Base-by-base conservation (phyloP, 2,113 vertebrate species). In the Elephas maximus region DNA sequence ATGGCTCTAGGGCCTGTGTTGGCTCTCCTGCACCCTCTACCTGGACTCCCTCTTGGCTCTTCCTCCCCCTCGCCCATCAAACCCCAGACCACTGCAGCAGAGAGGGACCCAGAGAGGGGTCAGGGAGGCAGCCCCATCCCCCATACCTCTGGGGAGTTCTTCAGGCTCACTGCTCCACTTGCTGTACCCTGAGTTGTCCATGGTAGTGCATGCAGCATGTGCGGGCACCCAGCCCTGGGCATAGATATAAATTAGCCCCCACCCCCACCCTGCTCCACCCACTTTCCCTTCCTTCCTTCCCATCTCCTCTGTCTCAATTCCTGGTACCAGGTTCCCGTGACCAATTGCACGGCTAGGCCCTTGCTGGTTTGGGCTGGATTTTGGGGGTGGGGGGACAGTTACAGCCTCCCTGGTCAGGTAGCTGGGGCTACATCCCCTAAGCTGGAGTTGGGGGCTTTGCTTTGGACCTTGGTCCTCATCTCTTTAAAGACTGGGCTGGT, bases 181-280 rank as follows among this genome's bases (percentile, higher is more conserved):
- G 53, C n/a, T 74, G 90, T 97, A 97, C 24, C 20, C 8, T 0
- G 6, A 28, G 12, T 69, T 45, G 63, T 96, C 95, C 97, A 98
- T 98, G 69, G 57, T 30, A 21, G 53, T 17, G 15, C 53, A 57
- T 1, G 11, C 3, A 2, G 15, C 12, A 57, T 57, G 37, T n/a
- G 5, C 10, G 48, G 45, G 5, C 15, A 4, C 10, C 53, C 28
- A 11, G 82, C 7, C 3, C 9, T 1, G 10, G 44, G 30, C 69
- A 24, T 2, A 44, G 93, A 53, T 63, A 57, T 44, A 73, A 81
- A 88, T 53, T 26, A 37, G n/a, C 2, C 28, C 11, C 51, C 1
- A 21, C 33, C 57, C 18, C 62, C 23, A 33, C 30, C 26, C 48
- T 0, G 6, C 18, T 45, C 44, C 51, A 23, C 37, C 57, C 53